Evolutionary conservation across 2,797 vertebrate genomes (phyloP).

Genomic region (Mus minutoides): DNA sequence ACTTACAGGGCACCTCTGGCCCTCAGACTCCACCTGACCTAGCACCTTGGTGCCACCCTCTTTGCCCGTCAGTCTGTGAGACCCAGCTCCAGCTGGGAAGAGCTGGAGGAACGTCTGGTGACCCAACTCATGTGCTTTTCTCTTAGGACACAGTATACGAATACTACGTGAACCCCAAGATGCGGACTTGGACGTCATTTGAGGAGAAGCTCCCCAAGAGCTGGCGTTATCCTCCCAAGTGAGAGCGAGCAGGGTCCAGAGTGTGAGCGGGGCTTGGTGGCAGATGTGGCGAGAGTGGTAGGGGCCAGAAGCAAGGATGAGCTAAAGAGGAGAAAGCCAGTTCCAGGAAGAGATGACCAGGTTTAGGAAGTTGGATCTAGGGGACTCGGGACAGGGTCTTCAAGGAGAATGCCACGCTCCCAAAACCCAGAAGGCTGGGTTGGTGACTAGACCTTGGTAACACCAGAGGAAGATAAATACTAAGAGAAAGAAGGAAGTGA

Average conservation of each 20-base stretch:
- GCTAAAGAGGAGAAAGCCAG: neutral
- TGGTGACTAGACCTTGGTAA: neutral
- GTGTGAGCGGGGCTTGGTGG: neutral
- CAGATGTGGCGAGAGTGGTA: neutral
- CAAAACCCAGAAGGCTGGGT: neutral
- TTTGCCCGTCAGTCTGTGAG: neutral
- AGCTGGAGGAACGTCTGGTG: neutral
- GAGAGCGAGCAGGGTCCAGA: conserved; percentile 76
- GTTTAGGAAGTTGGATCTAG: neutral
- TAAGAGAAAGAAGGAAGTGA: neutral
- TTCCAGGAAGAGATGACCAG: neutral
- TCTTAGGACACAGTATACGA: conserved; percentile 93
- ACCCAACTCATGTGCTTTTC: neutral
- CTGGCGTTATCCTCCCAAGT: conserved; percentile 92
- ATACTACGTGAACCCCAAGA: conserved; percentile 93
- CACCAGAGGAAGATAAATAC: neutral
- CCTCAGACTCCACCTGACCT: neutral
- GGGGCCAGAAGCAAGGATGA: neutral
- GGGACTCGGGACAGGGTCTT: neutral
- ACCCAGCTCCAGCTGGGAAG: neutral
- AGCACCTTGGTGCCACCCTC: neutral
- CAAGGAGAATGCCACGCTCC: neutral
- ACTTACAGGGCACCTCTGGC: neutral
- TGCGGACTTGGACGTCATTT: conserved; percentile 91
- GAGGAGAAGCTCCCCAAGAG: conserved; percentile 92